phyloP scores from a whole-genome alignment of 2,113 vertebrate genomes.

The Sorex fumeus region DNA sequence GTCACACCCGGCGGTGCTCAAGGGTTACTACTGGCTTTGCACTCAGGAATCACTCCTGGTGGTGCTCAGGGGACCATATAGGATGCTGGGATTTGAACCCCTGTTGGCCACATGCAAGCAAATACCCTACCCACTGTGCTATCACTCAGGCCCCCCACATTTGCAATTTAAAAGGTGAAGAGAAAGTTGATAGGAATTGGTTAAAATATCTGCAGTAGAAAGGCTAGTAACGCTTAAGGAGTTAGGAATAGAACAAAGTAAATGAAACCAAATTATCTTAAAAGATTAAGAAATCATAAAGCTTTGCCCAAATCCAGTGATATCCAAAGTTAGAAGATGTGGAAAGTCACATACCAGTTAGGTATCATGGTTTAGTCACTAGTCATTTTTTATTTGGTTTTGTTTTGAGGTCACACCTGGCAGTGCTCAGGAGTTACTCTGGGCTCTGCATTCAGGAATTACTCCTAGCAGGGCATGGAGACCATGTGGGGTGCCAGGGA shows the following conservation, averaged over 20 bases:
- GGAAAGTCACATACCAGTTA: not conserved
- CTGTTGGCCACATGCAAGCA: no score
- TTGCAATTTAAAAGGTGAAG: slow-evolving; percentile 39
- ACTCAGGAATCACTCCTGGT: no score
- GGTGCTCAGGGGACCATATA: no score
- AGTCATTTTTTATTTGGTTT: not conserved
- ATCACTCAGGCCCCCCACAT: not conserved
- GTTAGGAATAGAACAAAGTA: slow-evolving; percentile 33
- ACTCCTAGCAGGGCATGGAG: no score
- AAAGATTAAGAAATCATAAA: slow-evolving; percentile 41
- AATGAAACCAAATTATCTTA: slow-evolving; percentile 44
- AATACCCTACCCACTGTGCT: no score
- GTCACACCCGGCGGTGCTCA: no score
- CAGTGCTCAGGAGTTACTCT: no score
- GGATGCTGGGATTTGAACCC: no score
- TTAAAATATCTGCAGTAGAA: slow-evolving; percentile 40
- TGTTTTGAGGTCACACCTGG: no score
- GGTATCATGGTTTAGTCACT: slow-evolving; percentile 16
- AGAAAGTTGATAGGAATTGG: slow-evolving; percentile 37
- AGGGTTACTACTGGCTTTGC: no score
- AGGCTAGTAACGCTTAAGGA: not conserved
- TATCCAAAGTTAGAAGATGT: slow-evolving; percentile 41
- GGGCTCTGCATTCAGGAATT: no score
- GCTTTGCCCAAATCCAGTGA: not conserved
- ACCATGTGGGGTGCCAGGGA: no score